A percentile compares a stretch with the other conserved stretches of the same genome.
Conservation (phyloP, 2,797 vertebrate genomes). For the Lindbergichthys nudifrons region DNA sequence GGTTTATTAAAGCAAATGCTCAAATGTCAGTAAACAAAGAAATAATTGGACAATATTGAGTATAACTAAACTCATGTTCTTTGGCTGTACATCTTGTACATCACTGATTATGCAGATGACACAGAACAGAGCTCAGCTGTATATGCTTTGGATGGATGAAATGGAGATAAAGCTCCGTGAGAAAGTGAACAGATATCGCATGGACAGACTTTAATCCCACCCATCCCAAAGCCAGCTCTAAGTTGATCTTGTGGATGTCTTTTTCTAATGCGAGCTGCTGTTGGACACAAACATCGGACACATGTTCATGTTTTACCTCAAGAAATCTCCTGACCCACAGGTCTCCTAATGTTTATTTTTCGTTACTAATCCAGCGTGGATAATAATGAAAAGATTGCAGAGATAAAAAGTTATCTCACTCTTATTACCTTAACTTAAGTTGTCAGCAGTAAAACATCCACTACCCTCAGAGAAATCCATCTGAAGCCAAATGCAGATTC, state of each 20-base stretch:
- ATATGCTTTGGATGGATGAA: slow-evolving; percentile 35
- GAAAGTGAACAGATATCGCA: slow-evolving; percentile 38
- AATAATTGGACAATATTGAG: slow-evolving; percentile 14
- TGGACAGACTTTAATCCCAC: slow-evolving; percentile 23
- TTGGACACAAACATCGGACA: slow-evolving; percentile 42
- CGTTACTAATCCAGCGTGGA: slow-evolving; percentile 37
- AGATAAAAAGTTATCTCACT: slow-evolving; percentile 49
- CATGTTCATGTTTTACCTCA: slow-evolving; percentile 61
- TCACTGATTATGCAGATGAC: slow-evolving; percentile 25
- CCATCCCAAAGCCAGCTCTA: slow-evolving; percentile 12
- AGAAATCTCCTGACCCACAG: slow-evolving; percentile 45
- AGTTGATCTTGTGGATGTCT: slow-evolving; percentile 6
- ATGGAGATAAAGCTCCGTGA: slow-evolving; percentile 36
- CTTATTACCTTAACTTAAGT: slow-evolving; percentile 50
- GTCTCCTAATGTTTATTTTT: slow-evolving; percentile 35
- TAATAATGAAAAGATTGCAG: slow-evolving; percentile 60
- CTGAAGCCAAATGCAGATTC: slow-evolving; percentile 51
- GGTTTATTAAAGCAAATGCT: background rate
- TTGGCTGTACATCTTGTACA: slow-evolving; percentile 6
- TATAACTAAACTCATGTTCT: slow-evolving; percentile 11
- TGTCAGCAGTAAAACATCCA: slow-evolving; percentile 53
- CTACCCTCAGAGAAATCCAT: slow-evolving; percentile 36
- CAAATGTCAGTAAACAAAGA: background rate
- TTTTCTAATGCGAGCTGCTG: slow-evolving; percentile 13
- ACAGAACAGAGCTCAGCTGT: slow-evolving; percentile 37